phyloP scores from a whole-genome alignment of 2,113 vertebrate species.

The Oostethus manadensis region DNA sequence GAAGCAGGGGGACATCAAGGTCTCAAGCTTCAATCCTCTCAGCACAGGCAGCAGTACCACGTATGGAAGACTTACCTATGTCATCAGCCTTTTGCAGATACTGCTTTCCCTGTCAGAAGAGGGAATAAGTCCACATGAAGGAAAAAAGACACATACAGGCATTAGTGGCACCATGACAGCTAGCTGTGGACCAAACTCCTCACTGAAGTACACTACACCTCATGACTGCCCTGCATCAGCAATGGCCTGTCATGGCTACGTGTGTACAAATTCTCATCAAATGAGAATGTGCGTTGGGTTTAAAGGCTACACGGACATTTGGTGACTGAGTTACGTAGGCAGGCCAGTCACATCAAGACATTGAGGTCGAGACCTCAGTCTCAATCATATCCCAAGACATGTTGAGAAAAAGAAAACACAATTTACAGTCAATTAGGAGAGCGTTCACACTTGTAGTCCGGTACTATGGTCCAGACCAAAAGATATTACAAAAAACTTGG shows the following conservation, averaged over 20 bases:
- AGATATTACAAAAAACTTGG: too few relatives aligned
- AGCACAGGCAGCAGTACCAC: slow-evolving; percentile 36
- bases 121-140: slow-evolving; percentile 69
- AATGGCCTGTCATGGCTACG: slow-evolving; percentile 35
- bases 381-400: too few relatives aligned
- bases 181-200: slow-evolving; percentile 53
- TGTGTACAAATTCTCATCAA: slow-evolving; percentile 40
- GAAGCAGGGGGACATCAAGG: slow-evolving; percentile 45
- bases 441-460: too few relatives aligned
- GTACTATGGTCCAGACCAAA: too few relatives aligned
- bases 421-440: too few relatives aligned
- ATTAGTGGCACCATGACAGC: slow-evolving; percentile 68
- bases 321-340: too few relatives aligned
- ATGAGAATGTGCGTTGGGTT: slow-evolving; percentile 27
- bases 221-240: slow-evolving; percentile 25
- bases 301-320: too few relatives aligned
- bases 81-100: slow-evolving; percentile 63
- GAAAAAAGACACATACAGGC: slow-evolving; percentile 73
- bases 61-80: slow-evolving; percentile 73
- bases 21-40: slow-evolving; percentile 48
- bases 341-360: too few relatives aligned
- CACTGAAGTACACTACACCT: slow-evolving; percentile 38
- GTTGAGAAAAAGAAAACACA: too few relatives aligned
- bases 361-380: too few relatives aligned
- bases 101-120: slow-evolving; percentile 72